Evolutionary conservation across 2,888 invertebrate species (phyloP).

Genomic region (Dexiosoma caninum): DNA sequence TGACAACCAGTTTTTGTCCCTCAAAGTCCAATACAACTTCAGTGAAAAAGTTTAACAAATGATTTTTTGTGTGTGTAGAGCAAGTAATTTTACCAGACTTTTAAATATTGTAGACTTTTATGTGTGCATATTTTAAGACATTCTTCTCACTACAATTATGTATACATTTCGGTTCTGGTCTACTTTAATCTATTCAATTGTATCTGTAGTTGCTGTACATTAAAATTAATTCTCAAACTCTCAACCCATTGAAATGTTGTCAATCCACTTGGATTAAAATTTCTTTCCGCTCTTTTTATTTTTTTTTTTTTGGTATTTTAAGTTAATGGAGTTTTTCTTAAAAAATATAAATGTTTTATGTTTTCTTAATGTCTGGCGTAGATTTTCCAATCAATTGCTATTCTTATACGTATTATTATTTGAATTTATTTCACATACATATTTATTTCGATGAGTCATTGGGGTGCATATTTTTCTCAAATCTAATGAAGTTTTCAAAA

Average conservation of each 20-base stretch:
- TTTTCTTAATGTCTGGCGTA: not conserved
- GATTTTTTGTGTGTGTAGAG: slow-evolving; percentile 1
- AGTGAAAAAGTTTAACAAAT: slow-evolving; percentile 7
- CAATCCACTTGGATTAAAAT: slow-evolving; percentile 55
- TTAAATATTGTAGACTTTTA: too few species aligned
- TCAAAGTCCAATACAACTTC: not conserved
- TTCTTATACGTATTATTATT: not conserved
- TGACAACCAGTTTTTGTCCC: too few species aligned
- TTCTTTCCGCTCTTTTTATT: slow-evolving; percentile 34
- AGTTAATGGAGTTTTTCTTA: slow-evolving; percentile 17
- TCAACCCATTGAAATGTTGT: slow-evolving; percentile 52
- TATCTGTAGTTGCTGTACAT: not conserved
- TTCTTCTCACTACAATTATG: not conserved
- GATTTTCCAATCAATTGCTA: slow-evolving; percentile 25
- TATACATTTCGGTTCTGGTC: not conserved
- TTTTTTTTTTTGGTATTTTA: not conserved
- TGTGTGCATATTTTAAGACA: not conserved
- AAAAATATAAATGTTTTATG: not conserved
- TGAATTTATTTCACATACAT: not conserved
- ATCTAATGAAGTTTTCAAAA: not conserved
- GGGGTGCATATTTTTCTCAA: not conserved
- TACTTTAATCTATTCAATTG: not conserved
- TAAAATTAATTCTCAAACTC: not conserved
- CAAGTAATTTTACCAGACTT: not conserved
- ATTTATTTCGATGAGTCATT: slow-evolving; percentile 42